Percentiles rank a stretch among this genome's conserved stretches.
Evolutionary conservation across 1,140 invertebrate species (phyloP).

Genomic region (Lucilia sericata): DNA sequence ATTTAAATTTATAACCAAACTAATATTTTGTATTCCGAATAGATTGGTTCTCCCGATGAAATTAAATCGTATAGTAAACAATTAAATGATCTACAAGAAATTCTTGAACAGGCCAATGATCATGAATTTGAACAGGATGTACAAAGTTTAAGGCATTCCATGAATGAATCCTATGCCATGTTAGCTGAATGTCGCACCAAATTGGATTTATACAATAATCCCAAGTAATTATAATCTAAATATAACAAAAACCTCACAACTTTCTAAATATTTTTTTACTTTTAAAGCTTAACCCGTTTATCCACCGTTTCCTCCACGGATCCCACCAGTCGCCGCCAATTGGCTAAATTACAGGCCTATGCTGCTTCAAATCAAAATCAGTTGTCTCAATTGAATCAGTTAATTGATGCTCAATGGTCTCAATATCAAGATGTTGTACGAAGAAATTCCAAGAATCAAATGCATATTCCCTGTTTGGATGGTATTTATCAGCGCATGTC

Average conservation of each 20-base stretch:
- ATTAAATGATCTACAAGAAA: conserved; percentile 70
- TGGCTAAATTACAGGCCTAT: conserved; percentile 72
- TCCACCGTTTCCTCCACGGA: conserved; percentile 57
- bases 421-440: conserved; percentile 70
- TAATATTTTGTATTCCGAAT: not conserved
- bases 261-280: not conserved
- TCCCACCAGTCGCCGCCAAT: conserved; percentile 71
- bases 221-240: conserved; percentile 68
- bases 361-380: conserved; percentile 75
- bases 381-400: conserved; percentile 71
- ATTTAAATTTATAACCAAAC: too few species aligned
- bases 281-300: conserved; percentile 55
- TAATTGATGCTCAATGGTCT: conserved; percentile 75
- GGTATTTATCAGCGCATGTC: conserved; percentile 77
- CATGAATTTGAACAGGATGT: conserved; percentile 63
- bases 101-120: conserved; percentile 70
- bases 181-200: conserved; percentile 74
- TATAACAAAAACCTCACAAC: not conserved
- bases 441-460: conserved; percentile 67
- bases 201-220: conserved; percentile 68
- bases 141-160: conserved; percentile 70
- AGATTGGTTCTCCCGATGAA: conserved; percentile 71
- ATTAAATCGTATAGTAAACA: conserved; percentile 69
- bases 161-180: conserved; percentile 74
- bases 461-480: conserved; percentile 74